phyloP scores from a whole-genome alignment of 2,888 invertebrate genomes.

The Eristalis pertinax region DNA sequence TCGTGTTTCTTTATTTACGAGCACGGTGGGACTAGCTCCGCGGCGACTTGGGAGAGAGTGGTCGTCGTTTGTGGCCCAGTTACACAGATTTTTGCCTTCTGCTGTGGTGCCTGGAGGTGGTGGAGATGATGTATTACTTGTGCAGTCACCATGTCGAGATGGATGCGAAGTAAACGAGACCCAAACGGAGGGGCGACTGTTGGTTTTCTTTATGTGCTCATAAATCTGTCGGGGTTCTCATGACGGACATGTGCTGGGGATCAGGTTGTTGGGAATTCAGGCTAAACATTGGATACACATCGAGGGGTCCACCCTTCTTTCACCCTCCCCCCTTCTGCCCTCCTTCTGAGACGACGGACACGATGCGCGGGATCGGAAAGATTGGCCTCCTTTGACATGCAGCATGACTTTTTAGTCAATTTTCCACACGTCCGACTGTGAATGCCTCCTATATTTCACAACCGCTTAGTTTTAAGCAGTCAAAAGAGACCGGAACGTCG shows the following conservation, averaged over 20 bases:
- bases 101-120: neutral
- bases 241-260: neutral
- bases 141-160: slow-evolving; percentile 15
- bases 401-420: no score
- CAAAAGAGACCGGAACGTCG: no score
- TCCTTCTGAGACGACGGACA: no score
- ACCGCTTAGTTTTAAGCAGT: no score
- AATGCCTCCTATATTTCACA: no score
- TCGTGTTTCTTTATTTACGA: neutral
- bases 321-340: no score
- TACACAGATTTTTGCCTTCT: neutral
- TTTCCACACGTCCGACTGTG: no score
- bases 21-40: neutral
- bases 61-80: neutral
- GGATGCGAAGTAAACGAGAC: neutral
- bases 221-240: neutral
- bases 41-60: neutral
- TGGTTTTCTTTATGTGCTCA: neutral
- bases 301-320: neutral
- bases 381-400: no score
- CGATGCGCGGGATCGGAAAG: no score
- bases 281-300: neutral
- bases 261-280: neutral
- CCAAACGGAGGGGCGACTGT: neutral
- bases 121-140: neutral